phyloP scores from a whole-genome alignment of 2,113 vertebrate species.

The Crypturellus undulatus region DNA sequence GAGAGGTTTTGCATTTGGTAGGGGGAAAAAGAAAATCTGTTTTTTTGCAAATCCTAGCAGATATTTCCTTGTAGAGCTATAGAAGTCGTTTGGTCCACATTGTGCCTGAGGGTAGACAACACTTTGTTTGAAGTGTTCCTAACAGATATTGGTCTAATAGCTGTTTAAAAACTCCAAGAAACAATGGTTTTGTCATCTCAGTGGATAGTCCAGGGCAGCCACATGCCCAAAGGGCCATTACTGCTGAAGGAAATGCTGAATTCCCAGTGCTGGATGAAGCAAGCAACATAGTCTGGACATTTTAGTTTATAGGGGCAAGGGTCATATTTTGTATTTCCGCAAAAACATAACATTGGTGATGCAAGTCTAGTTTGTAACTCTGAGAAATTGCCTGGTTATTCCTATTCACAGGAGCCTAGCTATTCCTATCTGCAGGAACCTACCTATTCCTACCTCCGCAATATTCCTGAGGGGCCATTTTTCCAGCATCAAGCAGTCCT shows the following conservation, averaged over 20 bases:
- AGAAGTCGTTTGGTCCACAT: background rate
- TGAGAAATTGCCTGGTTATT: background rate
- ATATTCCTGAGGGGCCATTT: no score
- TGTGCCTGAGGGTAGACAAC: background rate
- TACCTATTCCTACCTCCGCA: no score
- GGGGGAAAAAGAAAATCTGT: background rate
- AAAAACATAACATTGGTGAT: rapidly evolving
- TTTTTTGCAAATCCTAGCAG: background rate
- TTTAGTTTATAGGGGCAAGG: background rate
- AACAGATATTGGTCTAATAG: background rate
- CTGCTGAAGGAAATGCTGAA: background rate
- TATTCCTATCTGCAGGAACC: no score
- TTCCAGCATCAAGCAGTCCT: background rate
- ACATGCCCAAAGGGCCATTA: background rate
- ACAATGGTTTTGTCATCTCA: background rate
- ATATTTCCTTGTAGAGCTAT: background rate
- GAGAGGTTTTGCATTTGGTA: background rate
- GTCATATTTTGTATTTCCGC: background rate
- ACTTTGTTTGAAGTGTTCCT: background rate
- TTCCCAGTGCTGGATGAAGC: background rate
- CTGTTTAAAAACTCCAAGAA: background rate
- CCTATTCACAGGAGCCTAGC: no score
- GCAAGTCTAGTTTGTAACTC: background rate
- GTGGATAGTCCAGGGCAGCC: background rate
- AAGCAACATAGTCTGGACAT: background rate